Evolutionary conservation across 1,140 invertebrate genomes (phyloP), one percentile per base, ranked within the genome.

Genomic region (Galleria mellonella): DNA sequence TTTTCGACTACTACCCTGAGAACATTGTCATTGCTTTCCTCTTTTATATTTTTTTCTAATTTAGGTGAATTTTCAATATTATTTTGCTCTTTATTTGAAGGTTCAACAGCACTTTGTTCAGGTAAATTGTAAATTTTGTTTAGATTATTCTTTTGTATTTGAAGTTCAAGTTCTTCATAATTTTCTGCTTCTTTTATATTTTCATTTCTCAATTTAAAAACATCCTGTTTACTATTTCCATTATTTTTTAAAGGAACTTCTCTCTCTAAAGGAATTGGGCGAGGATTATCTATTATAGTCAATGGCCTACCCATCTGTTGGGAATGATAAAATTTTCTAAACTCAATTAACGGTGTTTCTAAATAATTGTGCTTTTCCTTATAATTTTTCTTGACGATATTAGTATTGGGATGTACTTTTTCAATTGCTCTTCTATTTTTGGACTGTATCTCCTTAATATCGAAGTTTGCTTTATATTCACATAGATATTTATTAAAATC

Each of bases 311-410:
- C 2, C 6, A 23, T 3, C 2, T 23, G 17, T 31, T 55, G 42
- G 17, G 55, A 33, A 13, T 66, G 62, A 48, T 83, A 83, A 6
- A 76, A 43, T 52, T 82, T 84, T 45, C 77, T 71, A 32, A 84
- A 84, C 36, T 84, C 76, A 1, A 28, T 47, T 13, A 84, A 38
- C 0, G 77, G 74, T 5, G 64, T 78, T 49, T 74, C 74, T 32
- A 84, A 55, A 37, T 74, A 84, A 47, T 81, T 62, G 1, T 17
- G 35, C 10, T 3, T 32, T 29, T 5, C 49, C 40, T 42, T 33
- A 15, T 27, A 9, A 9, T 55, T 41, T 4, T 9, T 47, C 13
- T 57, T 42, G 31, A 52, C 13, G 0, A 37, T 28, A 17, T 17
- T 27, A 2, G 65, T 71, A 14, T 73, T 72, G 0, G 69, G 74